These are phyloP conservation scores for Pachydiplax longipennis DNA, from an alignment of 2,888 invertebrate species.

Conservation along the genomic window DNA sequence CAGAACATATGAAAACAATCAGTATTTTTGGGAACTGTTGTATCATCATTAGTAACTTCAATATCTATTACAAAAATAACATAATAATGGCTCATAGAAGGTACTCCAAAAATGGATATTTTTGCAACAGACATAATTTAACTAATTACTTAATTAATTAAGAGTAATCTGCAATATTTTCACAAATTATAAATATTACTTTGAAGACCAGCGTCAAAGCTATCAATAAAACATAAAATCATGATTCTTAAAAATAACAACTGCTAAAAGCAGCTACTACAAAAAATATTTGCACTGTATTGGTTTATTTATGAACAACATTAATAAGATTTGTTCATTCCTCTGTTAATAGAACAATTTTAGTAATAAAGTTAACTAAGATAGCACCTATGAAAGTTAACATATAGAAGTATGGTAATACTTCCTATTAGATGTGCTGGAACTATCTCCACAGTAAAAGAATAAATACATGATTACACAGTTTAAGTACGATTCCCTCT, in stretches of 20 bases:
- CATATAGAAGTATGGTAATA: background rate
- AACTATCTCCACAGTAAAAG: conserved; percentile 6
- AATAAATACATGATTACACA: conserved; percentile 27
- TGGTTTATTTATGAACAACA: background rate
- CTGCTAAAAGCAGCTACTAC: no score
- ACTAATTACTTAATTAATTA: no score
- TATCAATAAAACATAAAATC: background rate
- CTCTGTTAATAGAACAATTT: background rate
- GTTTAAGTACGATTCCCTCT: background rate
- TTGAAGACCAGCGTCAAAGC: conserved; percentile 40
- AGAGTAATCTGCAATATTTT: background rate
- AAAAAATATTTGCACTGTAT: background rate
- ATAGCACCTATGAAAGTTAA: conserved; percentile 22
- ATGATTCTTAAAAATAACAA: background rate
- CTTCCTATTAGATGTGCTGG: background rate
- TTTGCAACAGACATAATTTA: background rate
- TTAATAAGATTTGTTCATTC: background rate
- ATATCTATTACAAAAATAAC: background rate
- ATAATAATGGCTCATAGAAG: background rate
- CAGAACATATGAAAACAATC: background rate
- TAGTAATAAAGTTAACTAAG: background rate
- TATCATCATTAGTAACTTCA: background rate
- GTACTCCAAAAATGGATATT: background rate
- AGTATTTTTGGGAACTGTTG: background rate
- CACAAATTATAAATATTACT: background rate